phyloP scores from a whole-genome alignment of 2,797 vertebrate genomes.

The Gila robusta region DNA sequence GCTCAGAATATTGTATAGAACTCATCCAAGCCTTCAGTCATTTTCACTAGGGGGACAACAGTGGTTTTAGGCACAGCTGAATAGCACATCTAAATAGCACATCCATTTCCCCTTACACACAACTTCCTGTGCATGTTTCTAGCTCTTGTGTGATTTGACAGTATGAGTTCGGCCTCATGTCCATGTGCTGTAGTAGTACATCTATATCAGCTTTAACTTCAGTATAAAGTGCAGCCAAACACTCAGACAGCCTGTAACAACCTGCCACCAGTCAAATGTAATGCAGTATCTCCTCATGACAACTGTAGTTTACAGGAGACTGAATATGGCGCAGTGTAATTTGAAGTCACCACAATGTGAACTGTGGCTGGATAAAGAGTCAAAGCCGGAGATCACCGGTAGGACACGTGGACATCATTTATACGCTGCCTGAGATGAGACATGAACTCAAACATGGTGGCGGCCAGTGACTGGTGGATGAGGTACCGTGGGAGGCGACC shows the following conservation, averaged over 20 bases:
- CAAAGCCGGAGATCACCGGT: slow-evolving; percentile 43
- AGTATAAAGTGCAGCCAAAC: neutral
- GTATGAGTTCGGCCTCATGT: neutral
- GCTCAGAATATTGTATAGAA: slow-evolving; percentile 4
- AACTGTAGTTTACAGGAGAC: neutral
- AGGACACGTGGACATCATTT: slow-evolving; percentile 73
- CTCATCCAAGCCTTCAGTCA: neutral
- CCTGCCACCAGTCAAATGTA: slow-evolving; percentile 37
- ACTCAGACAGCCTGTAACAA: neutral
- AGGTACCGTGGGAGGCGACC: slow-evolving; percentile 94
- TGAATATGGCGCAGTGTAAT: slow-evolving; percentile 1
- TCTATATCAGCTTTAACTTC: neutral
- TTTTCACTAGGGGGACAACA: neutral
- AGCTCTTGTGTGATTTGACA: neutral
- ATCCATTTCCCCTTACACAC: neutral
- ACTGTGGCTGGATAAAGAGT: neutral
- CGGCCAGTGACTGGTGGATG: slow-evolving; percentile 94
- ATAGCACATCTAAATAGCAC: neutral
- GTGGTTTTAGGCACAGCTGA: slow-evolving; percentile 20
- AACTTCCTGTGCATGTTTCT: slow-evolving; percentile 6
- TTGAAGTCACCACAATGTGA: neutral
- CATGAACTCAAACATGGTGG: slow-evolving; percentile 98
- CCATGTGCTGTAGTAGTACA: neutral
- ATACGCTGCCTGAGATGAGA: slow-evolving; percentile 89
- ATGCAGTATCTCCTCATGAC: neutral